Conservation (phyloP, 2,888 invertebrate genomes). For the Lepidochitona cinerea region DNA sequence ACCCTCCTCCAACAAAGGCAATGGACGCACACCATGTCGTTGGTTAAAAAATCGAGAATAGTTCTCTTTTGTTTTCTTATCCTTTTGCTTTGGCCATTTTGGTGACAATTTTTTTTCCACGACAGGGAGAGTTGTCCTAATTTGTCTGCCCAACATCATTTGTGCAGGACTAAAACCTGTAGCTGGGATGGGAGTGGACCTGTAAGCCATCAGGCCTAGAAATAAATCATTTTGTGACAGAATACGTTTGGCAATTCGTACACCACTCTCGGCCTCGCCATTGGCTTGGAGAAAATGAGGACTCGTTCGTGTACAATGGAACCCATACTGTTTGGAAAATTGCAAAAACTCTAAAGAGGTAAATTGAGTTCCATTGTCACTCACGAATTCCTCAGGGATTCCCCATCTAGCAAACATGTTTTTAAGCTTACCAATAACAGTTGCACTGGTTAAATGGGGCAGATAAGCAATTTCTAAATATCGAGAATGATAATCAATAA, state of each 20-base stretch:
- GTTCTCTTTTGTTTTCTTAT: neutral
- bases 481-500: constrained; percentile 31
- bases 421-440: constrained; percentile 26
- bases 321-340: constrained; percentile 19
- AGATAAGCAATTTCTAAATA: constrained; percentile 25
- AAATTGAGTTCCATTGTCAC: constrained; percentile 29
- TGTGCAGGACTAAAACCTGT: constrained; percentile 20
- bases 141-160: constrained; percentile 24
- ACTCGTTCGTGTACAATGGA: constrained; percentile 8
- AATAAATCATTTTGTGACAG: constrained; percentile 20
- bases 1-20: neutral
- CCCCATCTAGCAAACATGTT: constrained; percentile 31
- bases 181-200: constrained; percentile 14
- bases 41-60: neutral
- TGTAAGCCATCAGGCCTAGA: constrained; percentile 19
- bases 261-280: constrained; percentile 27
- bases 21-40: neutral
- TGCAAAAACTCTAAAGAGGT: constrained; percentile 16
- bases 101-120: neutral
- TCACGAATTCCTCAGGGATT: constrained; percentile 21
- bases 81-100: neutral
- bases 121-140: constrained; percentile 17
- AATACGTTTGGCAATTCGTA: constrained; percentile 27
- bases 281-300: constrained; percentile 26
- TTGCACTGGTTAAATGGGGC: constrained; percentile 8